Conservation (phyloP, 2,113 vertebrate species). For the Epinephelus lanceolatus region DNA sequence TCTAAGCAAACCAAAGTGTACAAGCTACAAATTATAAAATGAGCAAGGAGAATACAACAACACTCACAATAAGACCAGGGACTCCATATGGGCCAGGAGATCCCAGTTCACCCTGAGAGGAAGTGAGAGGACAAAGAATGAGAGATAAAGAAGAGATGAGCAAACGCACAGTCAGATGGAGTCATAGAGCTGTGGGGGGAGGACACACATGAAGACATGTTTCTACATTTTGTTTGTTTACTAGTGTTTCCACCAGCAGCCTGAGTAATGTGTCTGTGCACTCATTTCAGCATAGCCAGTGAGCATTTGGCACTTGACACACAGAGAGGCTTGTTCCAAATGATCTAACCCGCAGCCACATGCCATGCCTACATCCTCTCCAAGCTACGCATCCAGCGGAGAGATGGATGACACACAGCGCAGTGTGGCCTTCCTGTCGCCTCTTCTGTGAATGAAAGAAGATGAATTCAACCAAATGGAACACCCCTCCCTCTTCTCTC, state of each 20-base stretch:
- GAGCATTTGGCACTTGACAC: conserved; percentile 58
- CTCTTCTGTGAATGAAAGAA: conserved; percentile 58
- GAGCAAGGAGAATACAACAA: conserved; percentile 29
- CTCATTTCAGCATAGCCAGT: conserved; percentile 30
- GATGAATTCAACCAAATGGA: conserved; percentile 62
- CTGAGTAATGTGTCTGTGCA: conserved; percentile 18
- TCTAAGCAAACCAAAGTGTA: not conserved
- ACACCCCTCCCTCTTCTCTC: conserved; percentile 34
- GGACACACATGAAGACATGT: not conserved
- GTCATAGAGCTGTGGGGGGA: not conserved
- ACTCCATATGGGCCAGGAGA: conserved; percentile 93
- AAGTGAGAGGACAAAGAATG: conserved; percentile 1
- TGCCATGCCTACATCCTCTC: conserved; percentile 74
- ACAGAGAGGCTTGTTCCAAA: conserved; percentile 76
- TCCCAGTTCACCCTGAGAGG: conserved; percentile 92
- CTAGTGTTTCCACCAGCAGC: not conserved
- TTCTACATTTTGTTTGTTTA: conserved; percentile 38
- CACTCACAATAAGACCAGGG: conserved; percentile 95
- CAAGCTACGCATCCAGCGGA: conserved; percentile 39
- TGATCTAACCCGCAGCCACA: conserved; percentile 55
- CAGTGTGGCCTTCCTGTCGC: conserved; percentile 62
- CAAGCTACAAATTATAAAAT: not conserved
- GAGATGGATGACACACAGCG: conserved; percentile 52
- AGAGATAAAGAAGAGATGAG: conserved; percentile 24
- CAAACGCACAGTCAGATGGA: not conserved